Conservation (phyloP, 1,140 invertebrate genomes). For the Cyclina sinensis region DNA sequence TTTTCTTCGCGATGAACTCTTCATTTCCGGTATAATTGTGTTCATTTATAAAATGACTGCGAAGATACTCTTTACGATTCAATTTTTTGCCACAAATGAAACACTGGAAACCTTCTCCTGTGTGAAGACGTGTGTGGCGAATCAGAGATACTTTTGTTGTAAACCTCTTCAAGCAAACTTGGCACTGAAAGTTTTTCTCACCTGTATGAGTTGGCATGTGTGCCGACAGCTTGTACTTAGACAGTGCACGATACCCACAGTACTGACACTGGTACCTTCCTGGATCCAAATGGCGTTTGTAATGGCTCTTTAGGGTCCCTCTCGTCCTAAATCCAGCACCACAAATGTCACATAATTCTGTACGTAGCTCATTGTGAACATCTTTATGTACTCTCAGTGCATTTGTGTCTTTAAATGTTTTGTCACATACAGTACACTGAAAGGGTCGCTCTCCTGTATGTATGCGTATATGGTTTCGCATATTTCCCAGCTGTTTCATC, state of each 20-base stretch:
- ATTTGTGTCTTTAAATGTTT: background rate
- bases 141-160: background rate
- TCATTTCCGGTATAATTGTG: conserved; percentile 6
- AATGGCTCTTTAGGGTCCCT: background rate
- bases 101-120: conserved; percentile 16
- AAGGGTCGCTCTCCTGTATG: background rate
- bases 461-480: background rate
- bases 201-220: conserved; percentile 53
- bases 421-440: background rate
- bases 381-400: background rate
- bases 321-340: background rate
- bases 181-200: conserved; percentile 51
- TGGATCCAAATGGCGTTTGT: background rate
- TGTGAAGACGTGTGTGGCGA: background rate
- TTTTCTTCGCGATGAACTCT: background rate
- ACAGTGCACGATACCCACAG: conserved; percentile 32
- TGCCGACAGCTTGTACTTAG: background rate
- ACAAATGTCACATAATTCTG: background rate
- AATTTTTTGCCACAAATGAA: background rate
- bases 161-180: conserved; percentile 45
- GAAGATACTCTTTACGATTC: background rate
- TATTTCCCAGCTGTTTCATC: no score
- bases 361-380: background rate
- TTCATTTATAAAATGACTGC: background rate
- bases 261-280: conserved; percentile 28